Percentiles rank a stretch among this genome's conserved stretches.
phyloP scores from a whole-genome alignment of 2,113 vertebrate species.

The Rhabdomys dilectus region DNA sequence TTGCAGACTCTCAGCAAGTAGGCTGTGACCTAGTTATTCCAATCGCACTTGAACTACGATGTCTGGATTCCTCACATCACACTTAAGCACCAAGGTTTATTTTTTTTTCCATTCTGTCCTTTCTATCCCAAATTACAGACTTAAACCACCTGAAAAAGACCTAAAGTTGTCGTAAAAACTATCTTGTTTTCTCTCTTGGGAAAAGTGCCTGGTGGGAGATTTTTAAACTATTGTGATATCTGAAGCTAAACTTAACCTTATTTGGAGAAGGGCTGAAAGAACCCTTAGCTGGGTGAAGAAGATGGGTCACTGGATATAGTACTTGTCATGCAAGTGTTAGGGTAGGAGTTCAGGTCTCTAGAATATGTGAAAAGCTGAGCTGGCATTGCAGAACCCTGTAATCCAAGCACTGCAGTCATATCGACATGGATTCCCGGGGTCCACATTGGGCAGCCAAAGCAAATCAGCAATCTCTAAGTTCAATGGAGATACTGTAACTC shows the following conservation, averaged over 20 bases:
- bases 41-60: constrained; percentile 50
- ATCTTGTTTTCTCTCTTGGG: constrained; percentile 55
- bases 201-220: constrained; percentile 78
- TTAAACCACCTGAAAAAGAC: constrained; percentile 73
- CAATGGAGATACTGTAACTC: not conserved
- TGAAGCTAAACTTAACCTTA: constrained; percentile 83
- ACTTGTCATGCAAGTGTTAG: not conserved
- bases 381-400: not conserved
- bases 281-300: too few relatives aligned
- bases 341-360: not conserved
- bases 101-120: constrained; percentile 36
- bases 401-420: not conserved
- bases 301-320: not conserved
- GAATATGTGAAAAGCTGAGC: too few relatives aligned
- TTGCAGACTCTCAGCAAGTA: not conserved
- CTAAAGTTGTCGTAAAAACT: constrained; percentile 73
- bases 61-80: constrained; percentile 18
- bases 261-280: constrained; percentile 36
- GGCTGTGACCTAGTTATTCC: constrained; percentile 49
- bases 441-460: not conserved
- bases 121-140: constrained; percentile 39
- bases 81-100: not conserved
- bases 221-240: constrained; percentile 72
- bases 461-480: not conserved
- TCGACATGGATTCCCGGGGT: rapidly evolving